Conservation (phyloP, 1,140 invertebrate species). For the Neelides sp. region DNA sequence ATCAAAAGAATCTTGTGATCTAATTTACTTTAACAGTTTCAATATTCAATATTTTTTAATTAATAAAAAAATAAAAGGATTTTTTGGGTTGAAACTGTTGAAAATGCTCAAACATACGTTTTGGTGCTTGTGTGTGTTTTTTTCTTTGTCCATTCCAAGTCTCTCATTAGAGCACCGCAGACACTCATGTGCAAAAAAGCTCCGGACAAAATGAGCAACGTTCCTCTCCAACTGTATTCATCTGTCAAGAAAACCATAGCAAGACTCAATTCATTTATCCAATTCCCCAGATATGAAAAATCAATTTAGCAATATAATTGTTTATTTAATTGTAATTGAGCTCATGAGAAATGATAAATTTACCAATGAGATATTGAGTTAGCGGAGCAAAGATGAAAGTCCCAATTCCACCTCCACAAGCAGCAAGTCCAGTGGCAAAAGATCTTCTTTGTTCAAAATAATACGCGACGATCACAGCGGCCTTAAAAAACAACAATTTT, state of each 20-base stretch:
- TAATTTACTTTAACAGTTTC: no score
- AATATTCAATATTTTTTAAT: no score
- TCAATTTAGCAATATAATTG: no score
- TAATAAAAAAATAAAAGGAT: neutral
- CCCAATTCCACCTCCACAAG: conserved; percentile 77
- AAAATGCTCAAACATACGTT: neutral
- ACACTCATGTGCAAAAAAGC: conserved; percentile 74
- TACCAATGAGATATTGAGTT: conserved; percentile 54
- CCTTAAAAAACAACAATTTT: conserved; percentile 50
- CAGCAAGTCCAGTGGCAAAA: conserved; percentile 81
- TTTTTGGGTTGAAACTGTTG: neutral
- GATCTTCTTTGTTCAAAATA: conserved; percentile 88
- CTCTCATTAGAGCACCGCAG: conserved; percentile 71
- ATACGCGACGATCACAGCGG: conserved; percentile 85
- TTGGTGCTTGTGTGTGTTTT: conserved; percentile 15
- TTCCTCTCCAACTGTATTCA: conserved; percentile 76
- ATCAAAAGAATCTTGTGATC: no score
- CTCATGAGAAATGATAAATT: neutral
- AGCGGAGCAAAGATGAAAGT: conserved; percentile 83
- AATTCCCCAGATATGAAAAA: no score
- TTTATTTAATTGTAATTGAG: no score
- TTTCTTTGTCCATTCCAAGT: conserved; percentile 44
- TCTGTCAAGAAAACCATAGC: conserved; percentile 31
- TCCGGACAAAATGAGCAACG: conserved; percentile 66
- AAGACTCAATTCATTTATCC: no score